A percentile compares a stretch with the other conserved stretches of the same genome.
Evolutionary conservation across 1,140 invertebrate genomes (phyloP).

Genomic region (Sitodiplosis mosellana): DNA sequence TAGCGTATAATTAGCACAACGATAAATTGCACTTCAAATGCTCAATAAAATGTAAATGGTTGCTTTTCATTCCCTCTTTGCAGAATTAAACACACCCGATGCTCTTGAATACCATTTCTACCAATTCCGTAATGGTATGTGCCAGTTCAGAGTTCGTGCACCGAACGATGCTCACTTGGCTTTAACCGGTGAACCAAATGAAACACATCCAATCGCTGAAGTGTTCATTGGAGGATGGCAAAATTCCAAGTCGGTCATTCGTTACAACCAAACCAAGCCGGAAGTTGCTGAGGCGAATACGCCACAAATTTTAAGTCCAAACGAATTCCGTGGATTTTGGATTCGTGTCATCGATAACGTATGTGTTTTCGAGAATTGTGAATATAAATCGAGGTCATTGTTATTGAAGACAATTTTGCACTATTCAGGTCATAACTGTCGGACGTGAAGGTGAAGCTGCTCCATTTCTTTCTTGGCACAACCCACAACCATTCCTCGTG

Average conservation of each 20-base stretch:
- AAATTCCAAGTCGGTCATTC: conserved; percentile 65
- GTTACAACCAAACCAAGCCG: conserved; percentile 56
- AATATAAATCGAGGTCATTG: not conserved
- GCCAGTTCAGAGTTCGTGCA: conserved; percentile 56
- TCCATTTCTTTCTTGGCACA: conserved; percentile 49
- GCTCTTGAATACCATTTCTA: conserved; percentile 65
- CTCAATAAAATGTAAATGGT: no score
- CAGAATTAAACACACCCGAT: conserved; percentile 56
- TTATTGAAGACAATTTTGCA: not conserved
- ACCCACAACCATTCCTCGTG: conserved; percentile 47
- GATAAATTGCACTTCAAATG: conserved; percentile 1
- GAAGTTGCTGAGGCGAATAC: conserved; percentile 55
- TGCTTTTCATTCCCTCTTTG: conserved; percentile 18
- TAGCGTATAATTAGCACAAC: no score
- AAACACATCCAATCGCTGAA: conserved; percentile 55
- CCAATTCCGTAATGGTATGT: conserved; percentile 39
- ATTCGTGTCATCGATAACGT: conserved; percentile 51
- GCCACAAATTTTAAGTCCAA: conserved; percentile 41
- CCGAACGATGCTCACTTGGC: conserved; percentile 65
- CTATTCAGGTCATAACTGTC: conserved; percentile 29
- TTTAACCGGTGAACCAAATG: conserved; percentile 41
- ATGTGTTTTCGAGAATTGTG: conserved; percentile 8
- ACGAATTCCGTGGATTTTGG: conserved; percentile 67
- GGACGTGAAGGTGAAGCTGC: conserved; percentile 47
- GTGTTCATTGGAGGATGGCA: conserved; percentile 71